phyloP scores from a whole-genome alignment of 2,113 vertebrate species.

The Athene cunicularia region DNA sequence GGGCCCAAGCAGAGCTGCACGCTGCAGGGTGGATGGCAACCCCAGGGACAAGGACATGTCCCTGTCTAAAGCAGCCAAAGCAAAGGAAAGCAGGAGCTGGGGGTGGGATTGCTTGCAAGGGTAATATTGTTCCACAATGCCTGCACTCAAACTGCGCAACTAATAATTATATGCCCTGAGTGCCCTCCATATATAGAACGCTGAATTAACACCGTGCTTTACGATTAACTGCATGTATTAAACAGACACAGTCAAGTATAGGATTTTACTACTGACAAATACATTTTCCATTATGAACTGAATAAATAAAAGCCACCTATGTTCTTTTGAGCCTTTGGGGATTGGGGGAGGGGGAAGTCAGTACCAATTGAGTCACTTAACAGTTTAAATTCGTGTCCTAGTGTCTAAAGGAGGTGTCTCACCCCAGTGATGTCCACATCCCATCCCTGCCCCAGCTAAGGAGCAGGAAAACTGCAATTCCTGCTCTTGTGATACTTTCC shows the following conservation, averaged over 20 bases:
- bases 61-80: background rate
- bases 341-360: accelerated
- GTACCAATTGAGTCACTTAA: background rate
- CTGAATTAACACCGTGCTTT: background rate
- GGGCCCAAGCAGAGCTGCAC: background rate
- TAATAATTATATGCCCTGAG: background rate
- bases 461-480: background rate
- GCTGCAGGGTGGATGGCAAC: background rate
- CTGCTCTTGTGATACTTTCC: background rate
- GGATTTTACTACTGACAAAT: background rate
- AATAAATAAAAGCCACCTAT: background rate
- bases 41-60: background rate
- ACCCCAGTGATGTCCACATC: background rate
- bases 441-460: background rate
- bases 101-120: background rate
- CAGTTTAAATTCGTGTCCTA: background rate
- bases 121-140: accelerated
- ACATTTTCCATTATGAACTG: background rate
- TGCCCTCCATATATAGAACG: background rate
- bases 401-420: background rate
- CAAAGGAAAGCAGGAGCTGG: background rate
- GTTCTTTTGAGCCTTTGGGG: background rate
- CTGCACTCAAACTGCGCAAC: background rate
- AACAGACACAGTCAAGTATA: background rate
- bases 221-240: background rate